These are phyloP conservation scores for Tragelaphus scriptus DNA, from an alignment of 2,113 vertebrate species.

Conservation along the genomic window DNA sequence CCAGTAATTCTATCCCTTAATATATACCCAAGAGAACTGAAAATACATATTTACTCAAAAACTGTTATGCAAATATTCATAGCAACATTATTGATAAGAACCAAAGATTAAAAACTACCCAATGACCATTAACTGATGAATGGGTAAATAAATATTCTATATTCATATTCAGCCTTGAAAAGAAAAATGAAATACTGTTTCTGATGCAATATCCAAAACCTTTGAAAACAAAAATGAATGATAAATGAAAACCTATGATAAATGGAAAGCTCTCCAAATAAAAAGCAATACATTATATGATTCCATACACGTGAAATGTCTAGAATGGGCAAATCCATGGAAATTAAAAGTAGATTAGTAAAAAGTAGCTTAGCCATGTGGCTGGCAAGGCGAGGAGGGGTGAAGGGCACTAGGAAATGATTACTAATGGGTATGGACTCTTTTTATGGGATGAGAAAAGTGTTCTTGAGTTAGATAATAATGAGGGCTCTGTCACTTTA, in stretches of 20 bases:
- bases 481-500: not conserved
- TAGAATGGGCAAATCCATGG: not conserved
- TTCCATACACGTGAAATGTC: not conserved
- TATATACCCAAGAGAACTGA: not conserved
- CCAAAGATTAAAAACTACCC: not conserved
- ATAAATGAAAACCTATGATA: not conserved
- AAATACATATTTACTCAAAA: not conserved
- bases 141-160: not conserved
- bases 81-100: not conserved
- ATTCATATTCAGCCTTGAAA: not conserved
- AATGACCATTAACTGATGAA: not conserved
- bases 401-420: not conserved
- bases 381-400: fast-evolving
- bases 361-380: not conserved
- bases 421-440: not conserved
- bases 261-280: not conserved
- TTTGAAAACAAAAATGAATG: not conserved
- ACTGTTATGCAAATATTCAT: not conserved
- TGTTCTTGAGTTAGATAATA: not conserved
- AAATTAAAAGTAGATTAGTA: not conserved
- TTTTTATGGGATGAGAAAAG: not conserved
- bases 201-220: not conserved
- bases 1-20: not conserved
- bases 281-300: not conserved
- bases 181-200: not conserved